Base-by-base conservation (phyloP, 2,888 invertebrate species). In the Psococerastis gibbosa region DNA sequence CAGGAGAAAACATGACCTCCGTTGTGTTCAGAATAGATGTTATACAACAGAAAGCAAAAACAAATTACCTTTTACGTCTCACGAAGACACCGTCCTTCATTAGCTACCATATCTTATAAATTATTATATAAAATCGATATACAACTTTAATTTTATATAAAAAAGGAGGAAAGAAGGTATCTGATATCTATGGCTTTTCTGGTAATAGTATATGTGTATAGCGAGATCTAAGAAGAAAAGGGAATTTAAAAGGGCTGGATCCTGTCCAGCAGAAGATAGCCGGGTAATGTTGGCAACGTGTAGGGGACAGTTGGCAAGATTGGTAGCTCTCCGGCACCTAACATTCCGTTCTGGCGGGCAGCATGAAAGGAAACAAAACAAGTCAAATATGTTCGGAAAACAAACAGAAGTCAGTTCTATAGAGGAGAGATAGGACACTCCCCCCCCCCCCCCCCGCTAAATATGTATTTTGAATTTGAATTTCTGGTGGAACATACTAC, bases 391-490 rank as follows among this genome's bases (percentile, higher is more conserved):
- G n/a, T n/a, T n/a, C n/a, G n/a, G n/a, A n/a, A n/a, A n/a, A n/a
- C n/a, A n/a, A n/a, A n/a, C n/a, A n/a, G n/a, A n/a, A n/a, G n/a
- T n/a, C n/a, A n/a, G n/a, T n/a, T n/a, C n/a, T n/a, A n/a, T n/a
- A n/a, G n/a, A n/a, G n/a, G n/a, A n/a, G n/a, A n/a, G n/a, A n/a
- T n/a, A n/a, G n/a, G n/a, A n/a, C n/a, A n/a, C n/a, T n/a, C 53
- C 35, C 52, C 33, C 53, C 53, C 42, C 0, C 45, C 45, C 18
- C 34, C 11, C 13, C n/a, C n/a, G n/a, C n/a, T n/a, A n/a, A n/a
- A n/a, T n/a, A n/a, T n/a, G n/a, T n/a, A n/a, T n/a, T n/a, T n/a
- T n/a, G n/a, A n/a, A n/a, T n/a, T n/a, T n/a, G n/a, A n/a, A n/a
- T n/a, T n/a, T n/a, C n/a, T n/a, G n/a, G n/a, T n/a, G n/a, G n/a